Conservation (phyloP, 2,113 vertebrate genomes). For the Equus quagga region DNA sequence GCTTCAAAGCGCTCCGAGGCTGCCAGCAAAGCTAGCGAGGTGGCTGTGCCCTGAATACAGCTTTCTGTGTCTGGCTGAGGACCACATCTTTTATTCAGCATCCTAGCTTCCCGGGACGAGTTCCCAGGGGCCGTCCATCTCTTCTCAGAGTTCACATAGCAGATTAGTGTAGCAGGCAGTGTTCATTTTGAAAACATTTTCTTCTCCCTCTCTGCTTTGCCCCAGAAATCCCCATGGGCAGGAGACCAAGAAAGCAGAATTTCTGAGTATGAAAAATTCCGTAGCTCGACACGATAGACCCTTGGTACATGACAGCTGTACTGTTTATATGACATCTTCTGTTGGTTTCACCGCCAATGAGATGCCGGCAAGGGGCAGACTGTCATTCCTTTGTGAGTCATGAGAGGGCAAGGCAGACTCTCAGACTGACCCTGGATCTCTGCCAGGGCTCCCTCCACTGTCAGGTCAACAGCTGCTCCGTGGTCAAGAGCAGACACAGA, state of each 20-base stretch:
- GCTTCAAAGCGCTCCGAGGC: not conserved
- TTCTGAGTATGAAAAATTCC: not conserved
- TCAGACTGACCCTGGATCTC: too few relatives aligned
- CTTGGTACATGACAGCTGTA: accelerated
- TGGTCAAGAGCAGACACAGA: not conserved
- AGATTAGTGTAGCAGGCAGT: accelerated
- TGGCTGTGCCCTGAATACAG: too few relatives aligned
- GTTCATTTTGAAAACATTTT: accelerated
- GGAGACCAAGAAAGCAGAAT: not conserved
- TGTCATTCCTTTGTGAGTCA: not conserved
- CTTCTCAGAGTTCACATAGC: too few relatives aligned
- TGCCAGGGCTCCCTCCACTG: too few relatives aligned
- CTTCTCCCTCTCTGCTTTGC: not conserved
- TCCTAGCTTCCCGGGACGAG: not conserved
- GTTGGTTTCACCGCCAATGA: not conserved
- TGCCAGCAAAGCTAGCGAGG: too few relatives aligned
- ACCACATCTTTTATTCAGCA: accelerated
- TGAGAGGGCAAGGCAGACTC: not conserved
- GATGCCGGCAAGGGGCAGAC: not conserved
- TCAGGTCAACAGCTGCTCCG: not conserved
- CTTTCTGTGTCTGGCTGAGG: not conserved
- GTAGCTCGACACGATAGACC: accelerated
- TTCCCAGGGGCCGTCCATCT: accelerated
- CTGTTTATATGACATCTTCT: too few relatives aligned
- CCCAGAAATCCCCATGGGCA: not conserved